A percentile compares a stretch with the other conserved stretches of the same genome.
phyloP scores from a whole-genome alignment of 2,113 vertebrate species.

The Bothrops jararaca region DNA sequence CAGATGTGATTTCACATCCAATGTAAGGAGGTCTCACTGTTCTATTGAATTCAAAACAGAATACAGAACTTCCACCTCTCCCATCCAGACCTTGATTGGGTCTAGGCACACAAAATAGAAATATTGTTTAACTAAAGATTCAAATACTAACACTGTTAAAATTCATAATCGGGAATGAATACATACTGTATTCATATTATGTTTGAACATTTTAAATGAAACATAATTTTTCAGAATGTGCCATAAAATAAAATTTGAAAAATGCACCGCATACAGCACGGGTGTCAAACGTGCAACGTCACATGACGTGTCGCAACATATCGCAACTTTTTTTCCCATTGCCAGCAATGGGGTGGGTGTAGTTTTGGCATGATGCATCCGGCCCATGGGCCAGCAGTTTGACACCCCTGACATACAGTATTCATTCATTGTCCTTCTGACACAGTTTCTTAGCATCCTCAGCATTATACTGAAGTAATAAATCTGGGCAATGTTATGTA shows the following conservation, averaged over 20 bases:
- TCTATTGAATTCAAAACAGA: not conserved
- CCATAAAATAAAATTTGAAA: not conserved
- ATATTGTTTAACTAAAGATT: not conserved
- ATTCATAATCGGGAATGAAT: not conserved
- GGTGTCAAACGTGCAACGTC: too few species aligned
- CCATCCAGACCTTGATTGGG: not conserved
- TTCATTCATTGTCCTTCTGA: not conserved
- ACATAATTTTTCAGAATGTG: not conserved
- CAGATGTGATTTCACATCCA: too few species aligned
- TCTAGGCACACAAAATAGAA: not conserved
- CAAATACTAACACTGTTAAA: not conserved
- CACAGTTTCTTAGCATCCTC: not conserved
- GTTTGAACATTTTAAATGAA: not conserved
- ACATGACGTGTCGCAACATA: too few species aligned
- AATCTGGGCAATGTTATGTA: not conserved
- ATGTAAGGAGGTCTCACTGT: not conserved
- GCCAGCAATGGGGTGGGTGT: too few species aligned
- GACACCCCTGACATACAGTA: too few species aligned
- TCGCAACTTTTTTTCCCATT: too few species aligned
- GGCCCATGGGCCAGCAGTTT: too few species aligned
- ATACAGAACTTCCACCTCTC: not conserved
- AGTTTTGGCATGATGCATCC: too few species aligned
- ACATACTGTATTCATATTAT: not conserved
- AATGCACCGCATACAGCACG: fast-evolving
- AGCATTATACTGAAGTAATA: not conserved